Percentiles rank a stretch among this genome's conserved stretches.
These are phyloP conservation scores for Parnassius smintheus DNA, from an alignment of 2,888 invertebrate species.

Conservation along the genomic window DNA sequence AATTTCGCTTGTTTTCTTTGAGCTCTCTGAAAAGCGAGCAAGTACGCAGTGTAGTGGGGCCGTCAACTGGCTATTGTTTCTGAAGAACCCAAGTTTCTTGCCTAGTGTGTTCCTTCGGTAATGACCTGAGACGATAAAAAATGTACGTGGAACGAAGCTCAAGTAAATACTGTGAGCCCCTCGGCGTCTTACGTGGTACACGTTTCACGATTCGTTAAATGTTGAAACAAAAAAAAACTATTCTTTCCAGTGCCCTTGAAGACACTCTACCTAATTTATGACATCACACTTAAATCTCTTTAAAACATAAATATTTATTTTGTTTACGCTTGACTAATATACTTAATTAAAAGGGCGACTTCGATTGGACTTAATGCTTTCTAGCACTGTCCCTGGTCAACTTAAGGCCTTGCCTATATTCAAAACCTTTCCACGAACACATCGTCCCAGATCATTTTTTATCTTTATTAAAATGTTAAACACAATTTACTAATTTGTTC, in stretches of 20 bases:
- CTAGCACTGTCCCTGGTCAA: too few species aligned
- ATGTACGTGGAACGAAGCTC: constrained; percentile 22
- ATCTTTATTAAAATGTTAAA: too few species aligned
- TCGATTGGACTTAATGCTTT: too few species aligned
- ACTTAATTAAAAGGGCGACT: too few species aligned
- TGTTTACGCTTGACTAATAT: neutral
- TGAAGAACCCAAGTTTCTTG: constrained; percentile 23
- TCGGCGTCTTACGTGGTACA: constrained; percentile 16
- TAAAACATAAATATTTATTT: neutral
- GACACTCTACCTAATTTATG: too few species aligned
- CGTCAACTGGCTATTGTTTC: constrained; percentile 18
- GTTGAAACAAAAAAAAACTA: constrained; percentile 7
- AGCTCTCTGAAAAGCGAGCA: constrained; percentile 16
- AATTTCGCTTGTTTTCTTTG: constrained; percentile 27
- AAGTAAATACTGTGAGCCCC: constrained; percentile 12
- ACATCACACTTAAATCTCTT: constrained; percentile 11
- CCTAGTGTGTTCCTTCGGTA: constrained; percentile 16
- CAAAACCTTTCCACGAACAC: too few species aligned
- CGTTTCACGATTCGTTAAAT: constrained; percentile 16
- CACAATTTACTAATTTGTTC: neutral
- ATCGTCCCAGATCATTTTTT: too few species aligned
- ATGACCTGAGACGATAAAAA: constrained; percentile 26
- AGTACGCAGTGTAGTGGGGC: constrained; percentile 16
- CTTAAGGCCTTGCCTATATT: too few species aligned
- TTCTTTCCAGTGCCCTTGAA: neutral